Percentiles rank a stretch among this genome's conserved stretches.
Conservation (phyloP, 2,113 vertebrate species). For the Nothocercus nigrocapillus region DNA sequence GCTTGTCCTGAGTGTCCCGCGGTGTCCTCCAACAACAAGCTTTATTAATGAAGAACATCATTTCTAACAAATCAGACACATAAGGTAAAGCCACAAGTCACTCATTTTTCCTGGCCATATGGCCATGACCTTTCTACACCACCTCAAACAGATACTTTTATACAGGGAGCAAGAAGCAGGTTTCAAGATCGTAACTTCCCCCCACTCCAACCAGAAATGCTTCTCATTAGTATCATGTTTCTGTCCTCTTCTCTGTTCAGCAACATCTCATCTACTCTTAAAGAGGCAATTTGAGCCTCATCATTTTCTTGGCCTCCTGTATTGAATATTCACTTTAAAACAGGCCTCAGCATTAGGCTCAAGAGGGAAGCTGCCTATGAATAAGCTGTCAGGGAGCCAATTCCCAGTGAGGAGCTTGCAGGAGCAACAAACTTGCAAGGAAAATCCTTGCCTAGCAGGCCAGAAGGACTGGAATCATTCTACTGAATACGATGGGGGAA, state of each 20-base stretch:
- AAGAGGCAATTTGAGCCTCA: background rate
- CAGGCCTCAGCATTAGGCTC: background rate
- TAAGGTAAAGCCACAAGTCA: conserved; percentile 32
- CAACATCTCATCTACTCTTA: background rate
- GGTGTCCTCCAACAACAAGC: background rate
- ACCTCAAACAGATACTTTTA: background rate
- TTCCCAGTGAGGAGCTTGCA: background rate
- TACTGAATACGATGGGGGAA: background rate
- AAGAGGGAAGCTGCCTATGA: accelerated
- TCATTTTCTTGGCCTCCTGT: background rate
- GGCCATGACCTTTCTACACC: background rate
- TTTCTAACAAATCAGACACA: conserved; percentile 49
- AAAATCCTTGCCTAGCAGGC: background rate
- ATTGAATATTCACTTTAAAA: background rate
- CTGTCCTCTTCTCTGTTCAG: background rate
- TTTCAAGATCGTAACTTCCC: background rate
- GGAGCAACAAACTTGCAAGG: background rate
- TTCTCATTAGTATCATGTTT: background rate
- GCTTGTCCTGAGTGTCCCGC: background rate
- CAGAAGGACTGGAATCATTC: background rate
- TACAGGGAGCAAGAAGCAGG: background rate
- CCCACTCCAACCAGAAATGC: background rate
- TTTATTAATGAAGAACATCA: conserved; percentile 38
- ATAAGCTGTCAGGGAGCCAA: accelerated
- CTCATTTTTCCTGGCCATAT: background rate